Percentiles rank a stretch among this genome's conserved stretches.
Evolutionary conservation across 2,113 vertebrate species (phyloP).

Genomic region (Rattus rattus): DNA sequence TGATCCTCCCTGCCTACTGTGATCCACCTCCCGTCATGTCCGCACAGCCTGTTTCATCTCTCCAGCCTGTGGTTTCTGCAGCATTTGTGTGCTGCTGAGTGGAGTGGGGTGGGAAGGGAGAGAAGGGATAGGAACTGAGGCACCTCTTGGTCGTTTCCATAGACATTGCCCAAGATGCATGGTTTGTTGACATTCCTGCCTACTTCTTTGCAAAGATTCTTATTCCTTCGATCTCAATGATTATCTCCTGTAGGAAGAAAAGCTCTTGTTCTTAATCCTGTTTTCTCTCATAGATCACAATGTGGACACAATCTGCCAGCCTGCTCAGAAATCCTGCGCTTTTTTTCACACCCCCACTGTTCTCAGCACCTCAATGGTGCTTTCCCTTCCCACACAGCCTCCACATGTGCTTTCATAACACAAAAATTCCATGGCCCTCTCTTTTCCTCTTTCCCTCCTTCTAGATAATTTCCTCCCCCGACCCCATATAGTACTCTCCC

Average conservation of each 20-base stretch:
- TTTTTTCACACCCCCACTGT: background rate
- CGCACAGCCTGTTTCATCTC: background rate
- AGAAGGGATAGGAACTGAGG: background rate
- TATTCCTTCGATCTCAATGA: background rate
- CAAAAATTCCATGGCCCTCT: background rate
- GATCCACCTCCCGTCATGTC: background rate
- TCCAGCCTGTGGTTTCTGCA: background rate
- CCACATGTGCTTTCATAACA: background rate
- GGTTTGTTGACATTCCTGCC: background rate
- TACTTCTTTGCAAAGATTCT: background rate
- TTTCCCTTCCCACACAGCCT: background rate
- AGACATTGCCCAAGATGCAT: background rate
- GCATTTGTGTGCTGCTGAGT: background rate
- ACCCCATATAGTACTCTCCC: background rate
- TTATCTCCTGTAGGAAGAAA: background rate
- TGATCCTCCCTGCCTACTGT: background rate
- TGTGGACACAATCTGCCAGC: background rate
- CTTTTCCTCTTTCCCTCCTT: background rate
- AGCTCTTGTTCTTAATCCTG: background rate
- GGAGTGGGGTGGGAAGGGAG: background rate
- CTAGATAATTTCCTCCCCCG: background rate
- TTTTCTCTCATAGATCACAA: background rate
- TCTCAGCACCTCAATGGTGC: background rate
- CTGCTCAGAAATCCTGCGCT: background rate
- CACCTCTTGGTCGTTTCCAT: background rate